Evolutionary conservation across 2,113 vertebrate species (phyloP).

Genomic region (Coracopsis vasa): DNA sequence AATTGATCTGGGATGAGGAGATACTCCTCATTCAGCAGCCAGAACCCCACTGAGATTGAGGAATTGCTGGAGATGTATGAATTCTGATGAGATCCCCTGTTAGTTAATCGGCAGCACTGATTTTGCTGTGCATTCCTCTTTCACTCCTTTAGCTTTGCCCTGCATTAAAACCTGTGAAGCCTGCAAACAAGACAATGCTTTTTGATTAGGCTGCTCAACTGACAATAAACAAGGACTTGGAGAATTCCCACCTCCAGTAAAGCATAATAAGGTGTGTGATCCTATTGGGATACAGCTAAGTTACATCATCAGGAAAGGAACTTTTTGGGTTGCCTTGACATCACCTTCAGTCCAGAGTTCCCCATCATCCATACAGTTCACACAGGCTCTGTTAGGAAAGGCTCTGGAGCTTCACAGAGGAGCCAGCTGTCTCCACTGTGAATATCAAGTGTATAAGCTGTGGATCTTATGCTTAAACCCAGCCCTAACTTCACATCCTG

Average conservation of each 20-base stretch:
- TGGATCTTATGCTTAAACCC: neutral
- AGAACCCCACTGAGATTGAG: constrained; percentile 19
- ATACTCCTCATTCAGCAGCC: neutral
- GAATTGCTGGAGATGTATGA: constrained; percentile 38
- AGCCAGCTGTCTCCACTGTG: neutral
- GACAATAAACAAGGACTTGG: neutral
- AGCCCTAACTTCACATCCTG: neutral
- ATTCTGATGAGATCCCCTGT: neutral
- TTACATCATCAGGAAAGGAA: neutral
- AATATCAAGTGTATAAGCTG: neutral
- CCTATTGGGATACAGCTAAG: neutral
- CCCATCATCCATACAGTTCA: neutral
- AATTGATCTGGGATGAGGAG: constrained; percentile 38
- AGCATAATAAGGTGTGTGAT: neutral
- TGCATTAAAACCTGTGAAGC: constrained; percentile 39
- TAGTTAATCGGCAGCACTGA: neutral
- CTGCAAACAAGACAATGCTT: constrained; percentile 29
- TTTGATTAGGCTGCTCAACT: constrained; percentile 6
- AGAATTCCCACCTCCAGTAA: neutral
- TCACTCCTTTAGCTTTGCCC: constrained; percentile 21
- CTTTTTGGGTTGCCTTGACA: neutral
- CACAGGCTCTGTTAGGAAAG: neutral
- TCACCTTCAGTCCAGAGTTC: neutral
- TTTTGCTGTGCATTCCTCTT: constrained; percentile 10
- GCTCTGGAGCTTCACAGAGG: neutral